Base-by-base conservation (phyloP, 1,140 invertebrate species). In the Metopolophium dirhodum region DNA sequence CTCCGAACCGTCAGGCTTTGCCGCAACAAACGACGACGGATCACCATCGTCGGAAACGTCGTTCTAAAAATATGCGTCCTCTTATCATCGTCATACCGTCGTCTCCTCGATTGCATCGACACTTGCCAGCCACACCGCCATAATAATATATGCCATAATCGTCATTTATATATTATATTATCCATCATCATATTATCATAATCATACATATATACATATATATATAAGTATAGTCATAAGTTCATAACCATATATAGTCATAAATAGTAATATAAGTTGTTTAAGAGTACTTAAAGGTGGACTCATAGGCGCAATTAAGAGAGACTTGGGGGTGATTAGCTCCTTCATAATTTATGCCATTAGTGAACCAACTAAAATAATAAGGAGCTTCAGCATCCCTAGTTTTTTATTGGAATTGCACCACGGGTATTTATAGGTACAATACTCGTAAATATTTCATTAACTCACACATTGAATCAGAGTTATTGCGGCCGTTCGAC, bases 21-120 rank as follows among this genome's bases (percentile, higher is more conserved):
- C 35, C 14, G 89, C 89, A 14, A 61, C 89, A 7, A 90, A 90
- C 41, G 89, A 90, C 57, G 89, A 90, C 57, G 89, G 89, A 41
- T 90, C 89, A 7, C 54, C 57, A 18, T 90, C 89, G 57, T 90
- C 57, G 26, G 89, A 68, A 14, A 61, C 89, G 26, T 90, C 89
- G 6, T 90, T 68, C 26, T 90, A 41, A 68, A 54, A 77, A 77
- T 35, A 77, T n/a, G 61, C 61, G 6, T 11, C n/a, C 18, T 35
- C 35, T n/a, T 20, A 49, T 54, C 87, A 7, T 88, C 49, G 23
- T 54, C 87, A 14, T 77, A n/a, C 37, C 87, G 49, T 37, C 87
- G 35, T 88, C 14, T 35, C 18, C 49, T n/a, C 49, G 18, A 18
- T 49, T 30, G 45, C 26, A 18, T 88, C 18, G 7, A 51, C 45